Conservation (phyloP, 2,797 vertebrate genomes). For the Darevskia mixta region DNA sequence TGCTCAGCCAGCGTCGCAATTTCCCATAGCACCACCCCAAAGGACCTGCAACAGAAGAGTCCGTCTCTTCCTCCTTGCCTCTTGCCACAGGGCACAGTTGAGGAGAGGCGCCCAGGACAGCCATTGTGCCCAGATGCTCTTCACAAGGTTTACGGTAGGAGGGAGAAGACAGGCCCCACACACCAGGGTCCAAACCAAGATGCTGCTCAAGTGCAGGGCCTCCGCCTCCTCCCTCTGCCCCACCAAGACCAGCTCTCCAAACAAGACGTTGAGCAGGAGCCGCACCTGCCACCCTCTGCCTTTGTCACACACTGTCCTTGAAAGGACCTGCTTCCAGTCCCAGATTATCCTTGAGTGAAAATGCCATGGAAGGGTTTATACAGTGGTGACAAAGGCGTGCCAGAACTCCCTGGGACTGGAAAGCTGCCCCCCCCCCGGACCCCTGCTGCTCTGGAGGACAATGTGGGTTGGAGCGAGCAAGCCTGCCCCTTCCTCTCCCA, state of each 20-base stretch:
- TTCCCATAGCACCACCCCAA: slow-evolving; percentile 84
- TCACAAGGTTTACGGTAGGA: no score
- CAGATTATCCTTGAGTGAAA: neutral
- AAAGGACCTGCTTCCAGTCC: neutral
- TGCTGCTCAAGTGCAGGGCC: no score
- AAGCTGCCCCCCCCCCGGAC: no score
- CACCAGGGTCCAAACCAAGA: no score
- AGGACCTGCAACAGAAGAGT: slow-evolving; percentile 75
- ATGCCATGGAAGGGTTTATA: neutral
- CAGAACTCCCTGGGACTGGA: neutral
- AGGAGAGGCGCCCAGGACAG: no score
- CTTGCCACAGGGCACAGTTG: no score
- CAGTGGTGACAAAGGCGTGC: neutral
- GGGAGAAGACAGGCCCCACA: no score
- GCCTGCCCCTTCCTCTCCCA: neutral
- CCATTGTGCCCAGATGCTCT: no score
- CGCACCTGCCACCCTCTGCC: no score
- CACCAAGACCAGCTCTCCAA: neutral
- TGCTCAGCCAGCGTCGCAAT: slow-evolving; percentile 83
- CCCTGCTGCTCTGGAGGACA: neutral
- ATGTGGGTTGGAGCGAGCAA: neutral
- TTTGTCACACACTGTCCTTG: neutral
- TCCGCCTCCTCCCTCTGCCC: no score
- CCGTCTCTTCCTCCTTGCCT: neutral
- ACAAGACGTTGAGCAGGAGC: neutral